Conservation (phyloP, 2,888 invertebrate genomes). For the Xestoiulus laeticollis region DNA sequence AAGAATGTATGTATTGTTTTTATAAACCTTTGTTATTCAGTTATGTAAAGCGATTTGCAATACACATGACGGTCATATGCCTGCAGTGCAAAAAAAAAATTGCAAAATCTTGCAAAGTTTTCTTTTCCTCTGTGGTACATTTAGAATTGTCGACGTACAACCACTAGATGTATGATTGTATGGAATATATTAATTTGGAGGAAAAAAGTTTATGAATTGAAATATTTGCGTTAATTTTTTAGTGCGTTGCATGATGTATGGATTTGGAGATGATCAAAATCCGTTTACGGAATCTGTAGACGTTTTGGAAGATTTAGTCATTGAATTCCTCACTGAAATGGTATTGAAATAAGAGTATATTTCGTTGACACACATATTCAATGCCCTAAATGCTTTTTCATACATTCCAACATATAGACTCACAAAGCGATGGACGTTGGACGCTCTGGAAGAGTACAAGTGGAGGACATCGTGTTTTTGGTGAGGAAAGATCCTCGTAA, state of each 20-base stretch:
- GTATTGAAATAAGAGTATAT: constrained; percentile 65
- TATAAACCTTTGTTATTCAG: background rate
- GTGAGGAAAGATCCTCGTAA: constrained; percentile 96
- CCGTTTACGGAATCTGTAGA: constrained; percentile 99
- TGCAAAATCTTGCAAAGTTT: too few species aligned
- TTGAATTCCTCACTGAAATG: constrained; percentile 97
- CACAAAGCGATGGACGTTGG: constrained; percentile 94
- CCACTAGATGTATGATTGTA: too few species aligned
- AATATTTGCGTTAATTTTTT: constrained; percentile 57
- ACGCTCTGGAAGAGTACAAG: constrained; percentile 93
- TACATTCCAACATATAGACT: constrained; percentile 68
- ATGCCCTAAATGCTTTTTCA: background rate
- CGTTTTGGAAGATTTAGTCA: constrained; percentile 94
- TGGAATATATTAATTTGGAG: background rate
- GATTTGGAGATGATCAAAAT: constrained; percentile 99
- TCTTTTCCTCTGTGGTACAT: too few species aligned
- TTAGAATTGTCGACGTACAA: too few species aligned
- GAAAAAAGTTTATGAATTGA: background rate
- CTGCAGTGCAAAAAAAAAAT: too few species aligned
- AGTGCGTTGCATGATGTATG: constrained; percentile 98
- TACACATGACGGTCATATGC: too few species aligned
- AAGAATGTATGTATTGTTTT: constrained; percentile 70
- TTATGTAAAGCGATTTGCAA: too few species aligned
- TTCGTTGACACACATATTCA: background rate
- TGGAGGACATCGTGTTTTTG: constrained; percentile 96